Percentiles rank a stretch among this genome's conserved stretches.
Conservation (phyloP, 1,140 invertebrate species). For the Telenomus remus region DNA sequence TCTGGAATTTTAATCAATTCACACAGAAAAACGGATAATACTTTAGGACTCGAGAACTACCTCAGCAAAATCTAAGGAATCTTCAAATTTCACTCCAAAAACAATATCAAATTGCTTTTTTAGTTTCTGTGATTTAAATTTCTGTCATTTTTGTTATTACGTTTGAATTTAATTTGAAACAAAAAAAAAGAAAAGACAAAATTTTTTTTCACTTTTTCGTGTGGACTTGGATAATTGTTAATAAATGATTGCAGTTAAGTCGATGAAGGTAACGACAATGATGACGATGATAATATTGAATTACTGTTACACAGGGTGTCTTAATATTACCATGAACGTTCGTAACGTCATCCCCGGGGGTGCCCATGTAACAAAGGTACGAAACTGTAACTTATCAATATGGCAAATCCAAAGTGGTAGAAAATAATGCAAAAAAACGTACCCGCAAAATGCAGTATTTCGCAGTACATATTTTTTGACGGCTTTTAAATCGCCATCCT, state of each 20-base stretch:
- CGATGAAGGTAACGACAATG: conserved; percentile 61
- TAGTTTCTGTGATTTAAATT: no score
- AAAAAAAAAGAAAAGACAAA: conserved; percentile 19
- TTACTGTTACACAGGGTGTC: conserved; percentile 69
- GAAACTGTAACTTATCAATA: conserved; percentile 52
- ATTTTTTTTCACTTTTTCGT: no score
- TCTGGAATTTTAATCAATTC: conserved; percentile 38
- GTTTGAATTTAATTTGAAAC: no score
- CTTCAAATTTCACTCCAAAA: no score
- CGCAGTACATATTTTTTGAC: conserved; percentile 42
- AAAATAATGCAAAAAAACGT: conserved; percentile 38
- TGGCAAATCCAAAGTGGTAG: conserved; percentile 38
- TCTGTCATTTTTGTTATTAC: no score
- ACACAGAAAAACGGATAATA: no score
- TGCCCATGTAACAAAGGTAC: not conserved
- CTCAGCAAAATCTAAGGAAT: conserved; percentile 19
- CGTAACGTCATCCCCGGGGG: conserved; percentile 13
- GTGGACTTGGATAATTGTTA: conserved; percentile 66
- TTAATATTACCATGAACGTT: conserved; percentile 29
- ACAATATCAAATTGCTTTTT: no score
- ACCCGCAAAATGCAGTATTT: conserved; percentile 41
- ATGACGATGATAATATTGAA: conserved; percentile 66
- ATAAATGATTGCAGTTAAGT: conserved; percentile 67
- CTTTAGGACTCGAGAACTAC: conserved; percentile 10
- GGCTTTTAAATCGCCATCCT: conserved; percentile 44